These are phyloP conservation scores for Volucella inanis DNA, from an alignment of 2,888 invertebrate species.

Conservation along the genomic window DNA sequence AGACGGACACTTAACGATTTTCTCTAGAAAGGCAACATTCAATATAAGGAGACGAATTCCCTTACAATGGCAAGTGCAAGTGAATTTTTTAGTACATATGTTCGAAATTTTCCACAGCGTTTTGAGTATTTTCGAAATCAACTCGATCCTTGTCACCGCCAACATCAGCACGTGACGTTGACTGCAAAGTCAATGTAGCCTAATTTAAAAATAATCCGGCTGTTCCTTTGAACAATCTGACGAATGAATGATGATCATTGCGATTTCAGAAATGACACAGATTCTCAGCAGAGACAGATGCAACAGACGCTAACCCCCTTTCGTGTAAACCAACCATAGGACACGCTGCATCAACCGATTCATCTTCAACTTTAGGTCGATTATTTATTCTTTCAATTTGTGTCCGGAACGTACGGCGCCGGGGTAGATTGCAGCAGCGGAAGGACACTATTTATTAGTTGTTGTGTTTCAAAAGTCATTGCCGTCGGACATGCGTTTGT, in stretches of 20 bases:
- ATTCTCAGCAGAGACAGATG: conserved; percentile 38
- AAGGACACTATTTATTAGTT: conserved; percentile 75
- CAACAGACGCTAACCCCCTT: conserved; percentile 12
- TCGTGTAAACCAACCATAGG: not conserved
- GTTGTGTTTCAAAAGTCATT: conserved; percentile 72
- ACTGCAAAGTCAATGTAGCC: not conserved
- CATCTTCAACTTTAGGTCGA: conserved; percentile 41
- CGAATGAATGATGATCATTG: conserved; percentile 53
- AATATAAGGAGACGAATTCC: too few relatives aligned
- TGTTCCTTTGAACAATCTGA: conserved; percentile 30
- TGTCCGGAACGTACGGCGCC: conserved; percentile 43
- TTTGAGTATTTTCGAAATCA: conserved; percentile 39
- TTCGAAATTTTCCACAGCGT: conserved; percentile 34
- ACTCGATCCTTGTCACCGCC: conserved; percentile 29
- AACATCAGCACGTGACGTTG: conserved; percentile 60
- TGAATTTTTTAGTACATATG: not conserved
- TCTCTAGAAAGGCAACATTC: too few relatives aligned
- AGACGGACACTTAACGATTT: too few relatives aligned
- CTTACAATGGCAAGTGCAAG: too few relatives aligned
- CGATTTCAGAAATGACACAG: conserved; percentile 53
- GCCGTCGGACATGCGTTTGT: conserved; percentile 47
- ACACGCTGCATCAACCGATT: conserved; percentile 11
- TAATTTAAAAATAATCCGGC: conserved; percentile 56
- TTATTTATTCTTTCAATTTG: conserved; percentile 73
- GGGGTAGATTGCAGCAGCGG: conserved; percentile 34